Conservation (phyloP, 2,113 vertebrate species). For the Solea senegalensis region DNA sequence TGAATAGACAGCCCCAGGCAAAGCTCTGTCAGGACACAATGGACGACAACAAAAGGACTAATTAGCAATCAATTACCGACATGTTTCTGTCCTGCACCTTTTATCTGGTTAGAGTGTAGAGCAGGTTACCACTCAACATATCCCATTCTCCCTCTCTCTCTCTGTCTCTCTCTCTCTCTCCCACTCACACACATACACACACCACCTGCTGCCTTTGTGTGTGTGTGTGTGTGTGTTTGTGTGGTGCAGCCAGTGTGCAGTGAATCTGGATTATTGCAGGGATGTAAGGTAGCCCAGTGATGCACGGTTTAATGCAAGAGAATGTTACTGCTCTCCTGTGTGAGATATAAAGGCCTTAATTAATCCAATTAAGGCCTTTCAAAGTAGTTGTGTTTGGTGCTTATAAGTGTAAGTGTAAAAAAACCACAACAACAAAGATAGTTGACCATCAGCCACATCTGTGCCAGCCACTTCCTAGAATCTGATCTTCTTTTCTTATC, state of each 20-base stretch:
- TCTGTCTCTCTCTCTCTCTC: constrained; percentile 13
- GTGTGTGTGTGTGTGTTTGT: constrained; percentile 40
- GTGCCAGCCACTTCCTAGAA: too few relatives aligned
- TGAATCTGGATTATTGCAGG: constrained; percentile 32
- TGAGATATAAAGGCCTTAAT: constrained; percentile 31
- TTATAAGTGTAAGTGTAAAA: constrained; percentile 21
- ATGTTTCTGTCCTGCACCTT: constrained; percentile 85
- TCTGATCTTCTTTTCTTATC: too few relatives aligned
- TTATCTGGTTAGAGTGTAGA: constrained; percentile 78
- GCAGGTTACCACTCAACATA: constrained; percentile 78
- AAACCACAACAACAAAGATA: neutral
- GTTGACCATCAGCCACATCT: neutral
- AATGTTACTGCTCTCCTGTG: constrained; percentile 28
- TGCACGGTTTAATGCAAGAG: constrained; percentile 17
- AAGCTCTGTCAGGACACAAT: constrained; percentile 74
- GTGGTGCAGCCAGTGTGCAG: constrained; percentile 37
- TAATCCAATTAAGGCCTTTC: constrained; percentile 34
- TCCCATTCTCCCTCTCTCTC: constrained; percentile 60
- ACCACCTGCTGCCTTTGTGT: constrained; percentile 65
- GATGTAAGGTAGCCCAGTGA: constrained; percentile 60
- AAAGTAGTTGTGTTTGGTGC: constrained; percentile 23
- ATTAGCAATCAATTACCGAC: constrained; percentile 93
- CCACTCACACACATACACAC: constrained; percentile 50
- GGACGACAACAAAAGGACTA: constrained; percentile 83
- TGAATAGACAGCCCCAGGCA: constrained; percentile 71